These are phyloP conservation scores for Chirona hameri DNA, from an alignment of 2,888 invertebrate species.

Conservation along the genomic window DNA sequence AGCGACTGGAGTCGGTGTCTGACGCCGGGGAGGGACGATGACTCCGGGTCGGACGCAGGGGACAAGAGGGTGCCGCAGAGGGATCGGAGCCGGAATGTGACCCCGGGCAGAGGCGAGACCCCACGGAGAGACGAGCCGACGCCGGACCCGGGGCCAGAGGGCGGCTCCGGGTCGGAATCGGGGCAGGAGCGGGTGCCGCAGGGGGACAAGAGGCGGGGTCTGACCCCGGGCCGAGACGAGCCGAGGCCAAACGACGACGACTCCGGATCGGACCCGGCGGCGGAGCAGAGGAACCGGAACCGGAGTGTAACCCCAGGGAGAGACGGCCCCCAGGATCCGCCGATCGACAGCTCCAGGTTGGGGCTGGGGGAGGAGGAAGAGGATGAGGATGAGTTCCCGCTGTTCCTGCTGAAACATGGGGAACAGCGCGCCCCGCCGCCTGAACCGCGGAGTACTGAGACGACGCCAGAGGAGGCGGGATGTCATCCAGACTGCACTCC, in stretches of 20 bases:
- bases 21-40: background rate
- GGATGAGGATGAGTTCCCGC: background rate
- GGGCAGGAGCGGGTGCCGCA: background rate
- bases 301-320: too few species aligned
- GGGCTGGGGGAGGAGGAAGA: background rate
- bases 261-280: too few species aligned
- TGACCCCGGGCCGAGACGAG: too few species aligned
- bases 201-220: too few species aligned
- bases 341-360: too few species aligned
- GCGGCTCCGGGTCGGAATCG: background rate
- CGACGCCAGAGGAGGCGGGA: too few species aligned
- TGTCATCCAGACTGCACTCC: too few species aligned
- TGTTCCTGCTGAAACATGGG: background rate
- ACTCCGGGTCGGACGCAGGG: background rate
- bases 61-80: background rate
- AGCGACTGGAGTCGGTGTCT: background rate
- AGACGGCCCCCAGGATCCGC: too few species aligned
- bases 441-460: background rate
- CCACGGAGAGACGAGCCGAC: background rate
- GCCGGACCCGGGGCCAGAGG: background rate
- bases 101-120: background rate
- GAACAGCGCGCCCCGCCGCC: background rate
- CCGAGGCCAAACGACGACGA: too few species aligned
- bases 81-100: background rate
- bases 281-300: too few species aligned